A percentile compares a stretch with the other conserved stretches of the same genome.
Evolutionary conservation across 1,140 invertebrate species (phyloP).

Genomic region (Aporrectodea caliginosa): DNA sequence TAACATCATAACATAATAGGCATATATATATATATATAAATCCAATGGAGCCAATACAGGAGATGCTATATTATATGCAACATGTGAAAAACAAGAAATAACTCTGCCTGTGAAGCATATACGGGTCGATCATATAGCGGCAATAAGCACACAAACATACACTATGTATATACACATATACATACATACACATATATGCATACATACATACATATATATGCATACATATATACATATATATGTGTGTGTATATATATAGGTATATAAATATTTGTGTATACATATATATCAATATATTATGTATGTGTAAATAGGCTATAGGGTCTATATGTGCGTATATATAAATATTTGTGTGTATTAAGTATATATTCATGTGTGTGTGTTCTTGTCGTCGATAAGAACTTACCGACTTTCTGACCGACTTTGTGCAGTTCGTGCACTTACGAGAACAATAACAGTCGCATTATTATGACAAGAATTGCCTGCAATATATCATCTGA

Average conservation of each 20-base stretch:
- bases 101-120: no score
- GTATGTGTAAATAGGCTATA: no score
- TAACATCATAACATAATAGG: no score
- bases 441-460: neutral
- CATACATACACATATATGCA: neutral
- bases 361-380: neutral
- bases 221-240: slow-evolving; percentile 1
- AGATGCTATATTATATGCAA: no score
- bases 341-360: neutral
- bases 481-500: no score
- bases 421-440: neutral
- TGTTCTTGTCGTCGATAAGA: neutral
- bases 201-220: neutral
- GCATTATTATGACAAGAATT: no score
- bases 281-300: neutral
- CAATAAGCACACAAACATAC: neutral
- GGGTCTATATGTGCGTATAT: neutral
- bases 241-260: neutral
- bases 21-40: no score
- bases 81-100: no score
- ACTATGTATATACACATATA: neutral
- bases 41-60: no score
- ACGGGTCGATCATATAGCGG: no score
- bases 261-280: neutral
- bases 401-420: neutral